Percentiles rank a stretch among this genome's conserved stretches.
phyloP scores from a whole-genome alignment of 2,113 vertebrate genomes.

The Ammodytes marinus region DNA sequence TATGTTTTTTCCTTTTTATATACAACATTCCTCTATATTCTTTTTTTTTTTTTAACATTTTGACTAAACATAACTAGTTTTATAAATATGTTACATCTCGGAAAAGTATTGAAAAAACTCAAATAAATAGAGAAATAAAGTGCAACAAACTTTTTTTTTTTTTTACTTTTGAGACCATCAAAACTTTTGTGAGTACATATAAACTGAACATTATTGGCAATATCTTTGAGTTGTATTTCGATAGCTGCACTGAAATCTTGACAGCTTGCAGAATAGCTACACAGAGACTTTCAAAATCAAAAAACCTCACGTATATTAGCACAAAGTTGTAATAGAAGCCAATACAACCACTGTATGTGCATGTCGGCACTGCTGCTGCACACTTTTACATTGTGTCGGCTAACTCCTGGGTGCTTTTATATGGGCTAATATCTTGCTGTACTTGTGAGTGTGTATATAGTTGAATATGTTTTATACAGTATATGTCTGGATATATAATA shows the following conservation, averaged over 20 bases:
- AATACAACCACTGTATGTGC: constrained; percentile 36
- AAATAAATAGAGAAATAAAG: constrained; percentile 61
- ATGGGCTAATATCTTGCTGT: constrained; percentile 28
- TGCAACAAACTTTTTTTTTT: constrained; percentile 58
- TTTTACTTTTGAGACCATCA: constrained; percentile 59
- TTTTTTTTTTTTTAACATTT: constrained; percentile 71
- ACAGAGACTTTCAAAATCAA: constrained; percentile 45
- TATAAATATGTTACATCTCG: constrained; percentile 77
- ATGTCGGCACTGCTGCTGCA: constrained; percentile 37
- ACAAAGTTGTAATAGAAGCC: constrained; percentile 59
- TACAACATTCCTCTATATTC: constrained; percentile 70
- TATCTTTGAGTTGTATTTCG: constrained; percentile 57
- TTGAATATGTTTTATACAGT: constrained; percentile 64
- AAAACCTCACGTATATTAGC: constrained; percentile 52
- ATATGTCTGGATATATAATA: constrained; percentile 67
- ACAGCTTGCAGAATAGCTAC: constrained; percentile 60
- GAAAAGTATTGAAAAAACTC: constrained; percentile 49
- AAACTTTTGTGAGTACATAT: constrained; percentile 62
- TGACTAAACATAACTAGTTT: constrained; percentile 73
- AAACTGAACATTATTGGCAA: constrained; percentile 58
- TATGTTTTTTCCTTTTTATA: constrained; percentile 46
- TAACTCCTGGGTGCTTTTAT: constrained; percentile 53
- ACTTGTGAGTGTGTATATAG: constrained; percentile 54
- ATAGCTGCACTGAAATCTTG: constrained; percentile 60
- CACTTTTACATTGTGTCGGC: constrained; percentile 46